These are phyloP conservation scores for Channa maculata DNA, from an alignment of 2,113 vertebrate genomes.

Conservation along the genomic window DNA sequence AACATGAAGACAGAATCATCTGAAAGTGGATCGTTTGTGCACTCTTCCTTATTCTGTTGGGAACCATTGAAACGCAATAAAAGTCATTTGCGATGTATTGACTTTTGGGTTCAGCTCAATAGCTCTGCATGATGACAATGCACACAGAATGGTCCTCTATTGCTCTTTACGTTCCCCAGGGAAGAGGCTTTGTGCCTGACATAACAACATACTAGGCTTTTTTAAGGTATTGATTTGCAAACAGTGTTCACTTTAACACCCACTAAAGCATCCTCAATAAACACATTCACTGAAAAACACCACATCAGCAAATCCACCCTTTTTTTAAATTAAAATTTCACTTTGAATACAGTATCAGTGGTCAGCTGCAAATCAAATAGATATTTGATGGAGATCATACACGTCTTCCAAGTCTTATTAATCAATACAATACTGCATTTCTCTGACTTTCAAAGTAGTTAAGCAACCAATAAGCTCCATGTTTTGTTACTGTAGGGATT, in stretches of 20 bases:
- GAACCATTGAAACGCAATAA: slow-evolving; percentile 65
- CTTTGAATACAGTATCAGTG: background rate
- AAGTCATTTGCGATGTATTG: slow-evolving; percentile 67
- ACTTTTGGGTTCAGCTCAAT: slow-evolving; percentile 62
- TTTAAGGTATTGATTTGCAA: slow-evolving; percentile 64
- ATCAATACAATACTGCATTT: background rate
- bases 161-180: slow-evolving; percentile 51
- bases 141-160: slow-evolving; percentile 47
- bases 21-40: slow-evolving; percentile 55
- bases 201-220: slow-evolving; percentile 60
- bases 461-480: background rate
- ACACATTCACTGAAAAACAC: background rate
- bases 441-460: slow-evolving; percentile 3
- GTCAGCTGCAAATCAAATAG: background rate
- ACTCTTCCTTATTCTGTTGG: slow-evolving; percentile 62
- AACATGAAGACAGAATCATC: slow-evolving; percentile 53
- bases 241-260: slow-evolving; percentile 38
- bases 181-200: slow-evolving; percentile 52
- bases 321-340: background rate
- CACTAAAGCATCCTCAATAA: background rate
- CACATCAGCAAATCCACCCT: background rate
- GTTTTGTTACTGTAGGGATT: background rate
- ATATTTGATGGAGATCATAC: background rate
- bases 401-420: background rate
- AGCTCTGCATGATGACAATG: slow-evolving; percentile 59